Conservation (phyloP, 2,113 vertebrate genomes). For the Anoura caudifer region DNA sequence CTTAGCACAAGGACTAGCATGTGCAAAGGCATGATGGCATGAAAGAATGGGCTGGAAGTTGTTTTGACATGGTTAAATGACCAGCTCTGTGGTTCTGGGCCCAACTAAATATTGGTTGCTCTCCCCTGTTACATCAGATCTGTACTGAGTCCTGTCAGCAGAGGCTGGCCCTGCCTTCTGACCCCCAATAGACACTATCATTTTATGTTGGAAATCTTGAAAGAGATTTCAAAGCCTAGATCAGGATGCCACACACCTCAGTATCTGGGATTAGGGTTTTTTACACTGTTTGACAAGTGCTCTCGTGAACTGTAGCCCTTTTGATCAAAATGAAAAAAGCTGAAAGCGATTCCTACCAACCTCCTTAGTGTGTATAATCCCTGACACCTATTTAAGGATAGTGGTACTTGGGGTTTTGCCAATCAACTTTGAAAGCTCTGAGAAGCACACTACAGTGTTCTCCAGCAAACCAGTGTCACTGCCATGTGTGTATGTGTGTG, state of each 20-base stretch:
- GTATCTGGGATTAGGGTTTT: background rate
- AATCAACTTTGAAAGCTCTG: background rate
- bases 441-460: background rate
- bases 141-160: background rate
- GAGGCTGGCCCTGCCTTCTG: background rate
- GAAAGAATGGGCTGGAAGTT: background rate
- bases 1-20: rapidly evolving
- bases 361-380: background rate
- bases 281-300: background rate
- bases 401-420: background rate
- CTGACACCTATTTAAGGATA: background rate
- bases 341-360: background rate
- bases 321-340: background rate
- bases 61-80: background rate
- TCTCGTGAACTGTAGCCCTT: background rate
- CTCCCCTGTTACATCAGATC: background rate
- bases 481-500: background rate
- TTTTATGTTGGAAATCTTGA: background rate
- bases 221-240: background rate
- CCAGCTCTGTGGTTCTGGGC: background rate
- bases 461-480: slow-evolving; percentile 62
- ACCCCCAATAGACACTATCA: background rate
- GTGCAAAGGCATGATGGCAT: background rate
- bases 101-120: background rate
- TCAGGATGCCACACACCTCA: background rate